Conservation (phyloP, 1,140 invertebrate genomes). For the Brachionus paranguensis region DNA sequence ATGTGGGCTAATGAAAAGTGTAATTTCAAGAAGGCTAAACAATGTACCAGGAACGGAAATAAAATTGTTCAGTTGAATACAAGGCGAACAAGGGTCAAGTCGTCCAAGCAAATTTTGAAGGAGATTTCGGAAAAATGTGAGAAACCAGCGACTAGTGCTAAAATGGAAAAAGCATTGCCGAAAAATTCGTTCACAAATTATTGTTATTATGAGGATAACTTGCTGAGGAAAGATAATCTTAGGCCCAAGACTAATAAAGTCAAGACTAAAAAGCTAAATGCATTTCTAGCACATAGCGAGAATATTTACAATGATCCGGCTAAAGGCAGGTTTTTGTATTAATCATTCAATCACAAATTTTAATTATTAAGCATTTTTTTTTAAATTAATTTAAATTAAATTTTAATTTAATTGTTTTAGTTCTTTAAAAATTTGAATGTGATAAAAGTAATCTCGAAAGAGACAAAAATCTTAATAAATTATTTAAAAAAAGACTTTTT, state of each 20-base stretch:
- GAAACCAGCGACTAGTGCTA: background rate
- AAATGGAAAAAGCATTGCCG: background rate
- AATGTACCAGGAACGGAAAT: background rate
- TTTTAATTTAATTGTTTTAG: background rate
- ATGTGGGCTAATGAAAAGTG: background rate
- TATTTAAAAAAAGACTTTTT: background rate
- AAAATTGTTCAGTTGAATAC: background rate
- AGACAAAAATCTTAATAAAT: background rate
- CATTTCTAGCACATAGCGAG: background rate
- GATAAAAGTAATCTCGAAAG: background rate
- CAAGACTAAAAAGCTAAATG: background rate
- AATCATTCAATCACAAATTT: background rate
- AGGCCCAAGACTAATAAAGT: background rate
- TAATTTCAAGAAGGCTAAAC: background rate
- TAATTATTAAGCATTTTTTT: background rate
- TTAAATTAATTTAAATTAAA: background rate
- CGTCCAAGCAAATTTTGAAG: constrained; percentile 6
- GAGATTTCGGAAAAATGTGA: background rate
- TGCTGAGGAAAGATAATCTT: background rate
- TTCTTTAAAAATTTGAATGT: background rate
- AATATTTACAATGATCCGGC: constrained; percentile 20
- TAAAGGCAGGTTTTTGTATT: constrained; percentile 4
- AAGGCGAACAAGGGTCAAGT: background rate
- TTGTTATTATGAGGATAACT: constrained; percentile 19
- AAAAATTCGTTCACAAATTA: background rate